Base-by-base conservation (phyloP, 1,140 invertebrate species). In the Eriosoma lanigerum region DNA sequence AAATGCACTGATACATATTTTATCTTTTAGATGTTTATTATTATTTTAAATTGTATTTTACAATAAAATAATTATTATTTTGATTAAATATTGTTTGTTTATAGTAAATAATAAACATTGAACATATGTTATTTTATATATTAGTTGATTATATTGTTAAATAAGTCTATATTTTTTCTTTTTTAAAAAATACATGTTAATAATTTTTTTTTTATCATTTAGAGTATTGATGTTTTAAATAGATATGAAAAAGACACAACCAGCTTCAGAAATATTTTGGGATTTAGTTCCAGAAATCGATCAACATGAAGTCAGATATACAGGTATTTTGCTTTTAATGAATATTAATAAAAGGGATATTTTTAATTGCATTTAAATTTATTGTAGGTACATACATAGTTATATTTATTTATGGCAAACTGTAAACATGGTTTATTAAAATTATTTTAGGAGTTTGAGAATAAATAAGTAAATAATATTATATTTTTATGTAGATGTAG, bases 221-320 rank as follows among this genome's bases (percentile, higher is more conserved):
- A 58, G 54, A 58, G 24, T 1, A 3, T 26, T 24, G 21, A 12
- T 26, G 44, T 68, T 68, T 68, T 5, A 3, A 48, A 48, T 17
- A 48, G 32, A 46, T 48, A 68, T 68, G 66, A 52, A 52, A 29
- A 29, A 29, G 13, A 52, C 2, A 5, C 5, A 8, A 8, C 19
- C 15, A 3, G 17, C 19, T 38, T n/a, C 5, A 13, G 15, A 21
- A 24, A 15, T 9, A 0, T 19, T 52, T 72, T 52, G 24, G 48
- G 68, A 72, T n/a, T 46, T 24, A 52, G 68, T 52, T 29, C 68
- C 68, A 12, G 68, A 72, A 52, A 50, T 72, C 0, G 68, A 29
- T 72, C 46, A 72, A 72, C 68, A 72, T n/a, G 68, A 52, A 19
- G 46, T 72, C 12, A 72, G 68, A 72, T 72, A 72, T 52, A n/a